phyloP scores from a whole-genome alignment of 1,140 invertebrate genomes.

The Drosophila truncata region DNA sequence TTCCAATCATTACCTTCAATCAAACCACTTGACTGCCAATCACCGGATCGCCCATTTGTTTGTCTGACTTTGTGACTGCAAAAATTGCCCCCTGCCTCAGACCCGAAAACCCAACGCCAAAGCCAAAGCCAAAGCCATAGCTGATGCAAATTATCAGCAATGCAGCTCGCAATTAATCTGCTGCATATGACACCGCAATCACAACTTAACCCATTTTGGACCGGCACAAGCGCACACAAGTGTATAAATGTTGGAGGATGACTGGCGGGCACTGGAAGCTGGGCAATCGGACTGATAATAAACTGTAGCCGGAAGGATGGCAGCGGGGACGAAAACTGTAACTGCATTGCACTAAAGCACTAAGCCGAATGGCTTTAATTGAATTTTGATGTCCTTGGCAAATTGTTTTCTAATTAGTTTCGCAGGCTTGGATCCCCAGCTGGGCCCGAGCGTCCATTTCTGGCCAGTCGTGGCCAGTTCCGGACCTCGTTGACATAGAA shows the following conservation, averaged over 20 bases:
- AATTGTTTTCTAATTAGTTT: slow-evolving; percentile 84
- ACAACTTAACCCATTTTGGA: slow-evolving; percentile 72
- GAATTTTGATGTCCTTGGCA: slow-evolving; percentile 83
- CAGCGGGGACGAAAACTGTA: slow-evolving; percentile 4
- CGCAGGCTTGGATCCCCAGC: slow-evolving; percentile 54
- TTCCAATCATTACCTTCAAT: slow-evolving; percentile 36
- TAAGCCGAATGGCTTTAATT: slow-evolving; percentile 82
- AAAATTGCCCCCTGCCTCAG: not conserved
- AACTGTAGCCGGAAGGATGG: slow-evolving; percentile 65
- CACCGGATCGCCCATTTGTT: slow-evolving; percentile 61
- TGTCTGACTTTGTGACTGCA: slow-evolving; percentile 58
- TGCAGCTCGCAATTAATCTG: slow-evolving; percentile 80
- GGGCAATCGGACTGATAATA: slow-evolving; percentile 60
- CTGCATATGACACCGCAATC: slow-evolving; percentile 80
- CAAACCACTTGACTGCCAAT: slow-evolving; percentile 57
- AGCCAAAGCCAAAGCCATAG: slow-evolving; percentile 12
- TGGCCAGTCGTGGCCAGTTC: slow-evolving; percentile 34
- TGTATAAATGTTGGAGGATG: slow-evolving; percentile 22
- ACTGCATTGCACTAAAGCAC: slow-evolving; percentile 77
- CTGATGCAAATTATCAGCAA: slow-evolving; percentile 76
- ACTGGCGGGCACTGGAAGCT: not conserved
- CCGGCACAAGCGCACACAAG: slow-evolving; percentile 33
- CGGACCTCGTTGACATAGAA: slow-evolving; percentile 73
- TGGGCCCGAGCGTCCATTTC: slow-evolving; percentile 19
- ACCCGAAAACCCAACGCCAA: slow-evolving; percentile 12